A percentile compares a stretch with the other conserved stretches of the same genome.
Evolutionary conservation across 2,888 invertebrate genomes (phyloP).

Genomic region (Erebia ligea): DNA sequence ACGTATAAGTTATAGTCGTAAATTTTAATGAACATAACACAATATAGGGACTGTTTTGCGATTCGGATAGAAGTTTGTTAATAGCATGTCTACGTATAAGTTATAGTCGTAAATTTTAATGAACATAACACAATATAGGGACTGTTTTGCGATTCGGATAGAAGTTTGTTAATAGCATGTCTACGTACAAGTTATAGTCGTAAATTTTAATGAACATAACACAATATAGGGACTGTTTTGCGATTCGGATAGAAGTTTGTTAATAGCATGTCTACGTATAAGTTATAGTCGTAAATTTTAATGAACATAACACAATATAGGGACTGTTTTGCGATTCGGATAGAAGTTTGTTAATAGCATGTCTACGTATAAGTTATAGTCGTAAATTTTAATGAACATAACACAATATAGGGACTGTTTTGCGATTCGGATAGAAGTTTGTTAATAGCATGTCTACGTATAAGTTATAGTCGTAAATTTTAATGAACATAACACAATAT

Average conservation of each 20-base stretch:
- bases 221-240: slow-evolving; percentile 12
- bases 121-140: background rate
- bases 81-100: too few species aligned
- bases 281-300: background rate
- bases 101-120: background rate
- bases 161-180: too few species aligned
- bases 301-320: background rate
- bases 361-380: background rate
- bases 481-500: background rate
- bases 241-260: too few species aligned
- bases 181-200: background rate
- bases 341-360: too few species aligned
- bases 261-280: too few species aligned
- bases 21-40: background rate
- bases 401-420: slow-evolving; percentile 9
- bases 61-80: too few species aligned
- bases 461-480: background rate
- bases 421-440: too few species aligned
- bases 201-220: background rate
- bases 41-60: slow-evolving; percentile 15
- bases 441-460: too few species aligned
- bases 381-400: background rate
- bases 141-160: slow-evolving; percentile 22
- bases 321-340: slow-evolving; percentile 21
- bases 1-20: background rate